A percentile compares a stretch with the other conserved stretches of the same genome.
phyloP scores from a whole-genome alignment of 2,888 invertebrate species.

The Lacanobia wlatinum region DNA sequence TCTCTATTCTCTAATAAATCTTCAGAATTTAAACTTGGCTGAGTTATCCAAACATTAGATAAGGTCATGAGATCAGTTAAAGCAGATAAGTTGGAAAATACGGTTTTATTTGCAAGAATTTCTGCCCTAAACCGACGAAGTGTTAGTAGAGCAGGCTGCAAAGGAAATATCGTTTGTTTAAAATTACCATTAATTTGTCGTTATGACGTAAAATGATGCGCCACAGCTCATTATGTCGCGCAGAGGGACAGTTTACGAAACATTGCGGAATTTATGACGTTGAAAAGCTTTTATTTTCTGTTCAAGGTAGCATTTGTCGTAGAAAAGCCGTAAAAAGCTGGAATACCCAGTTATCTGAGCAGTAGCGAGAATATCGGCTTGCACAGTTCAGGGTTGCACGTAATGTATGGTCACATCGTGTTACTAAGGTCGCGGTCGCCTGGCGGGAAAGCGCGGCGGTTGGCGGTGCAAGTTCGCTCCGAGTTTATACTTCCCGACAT shows the following conservation, averaged over 20 bases:
- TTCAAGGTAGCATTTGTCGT: conserved; percentile 25
- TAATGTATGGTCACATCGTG: conserved; percentile 40
- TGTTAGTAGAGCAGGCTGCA: neutral
- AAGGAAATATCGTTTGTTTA: conserved; percentile 40
- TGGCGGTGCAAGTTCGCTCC: conserved; percentile 35
- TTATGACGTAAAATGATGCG: conserved; percentile 46
- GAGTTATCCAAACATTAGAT: conserved; percentile 19
- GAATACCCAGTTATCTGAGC: conserved; percentile 33
- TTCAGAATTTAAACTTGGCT: conserved; percentile 8
- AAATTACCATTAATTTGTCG: conserved; percentile 48
- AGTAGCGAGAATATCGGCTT: conserved; percentile 40
- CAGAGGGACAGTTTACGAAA: conserved; percentile 23
- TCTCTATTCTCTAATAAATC: neutral
- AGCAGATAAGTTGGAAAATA: conserved; percentile 26
- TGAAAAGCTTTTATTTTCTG: conserved; percentile 19
- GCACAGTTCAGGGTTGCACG: conserved; percentile 49
- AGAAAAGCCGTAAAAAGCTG: conserved; percentile 28
- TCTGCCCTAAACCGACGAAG: neutral
- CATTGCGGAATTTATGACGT: conserved; percentile 26
- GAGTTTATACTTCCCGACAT: conserved; percentile 35
- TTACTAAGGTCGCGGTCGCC: conserved; percentile 47
- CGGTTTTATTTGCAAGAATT: conserved; percentile 24
- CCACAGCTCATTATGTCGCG: conserved; percentile 28
- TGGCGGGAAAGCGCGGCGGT: conserved; percentile 29
- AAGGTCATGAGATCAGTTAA: conserved; percentile 6